Evolutionary conservation across 2,797 vertebrate genomes (phyloP).

Genomic region (Pantherophis vulpinus): DNA sequence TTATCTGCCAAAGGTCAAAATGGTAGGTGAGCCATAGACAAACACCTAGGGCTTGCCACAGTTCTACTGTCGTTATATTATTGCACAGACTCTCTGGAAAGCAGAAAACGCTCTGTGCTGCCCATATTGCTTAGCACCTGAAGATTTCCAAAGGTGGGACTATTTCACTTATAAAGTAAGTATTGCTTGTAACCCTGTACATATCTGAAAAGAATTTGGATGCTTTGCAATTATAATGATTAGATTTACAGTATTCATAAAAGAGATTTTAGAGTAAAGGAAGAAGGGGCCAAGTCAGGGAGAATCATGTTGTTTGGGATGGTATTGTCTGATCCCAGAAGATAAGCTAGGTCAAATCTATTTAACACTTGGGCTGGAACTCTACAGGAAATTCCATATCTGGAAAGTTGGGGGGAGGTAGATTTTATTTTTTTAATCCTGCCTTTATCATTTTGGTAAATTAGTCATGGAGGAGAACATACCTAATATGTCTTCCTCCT

Average conservation of each 20-base stretch:
- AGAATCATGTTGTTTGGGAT: neutral
- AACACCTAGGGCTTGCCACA: neutral
- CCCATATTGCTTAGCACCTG: neutral
- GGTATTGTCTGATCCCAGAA: neutral
- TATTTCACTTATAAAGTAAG: neutral
- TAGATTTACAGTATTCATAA: neutral
- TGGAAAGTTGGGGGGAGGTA: neutral
- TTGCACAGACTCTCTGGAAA: neutral
- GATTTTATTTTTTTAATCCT: neutral
- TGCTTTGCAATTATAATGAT: neutral
- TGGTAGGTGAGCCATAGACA: slow-evolving; percentile 8
- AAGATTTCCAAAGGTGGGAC: neutral
- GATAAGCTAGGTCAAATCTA: neutral
- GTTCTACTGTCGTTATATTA: neutral
- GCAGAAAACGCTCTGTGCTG: neutral
- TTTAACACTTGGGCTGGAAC: neutral
- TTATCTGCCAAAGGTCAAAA: slow-evolving; percentile 16
- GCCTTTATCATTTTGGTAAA: neutral
- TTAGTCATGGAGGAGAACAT: neutral
- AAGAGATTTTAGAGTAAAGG: neutral
- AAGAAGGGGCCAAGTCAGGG: neutral
- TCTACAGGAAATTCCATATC: neutral
- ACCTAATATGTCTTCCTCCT: neutral
- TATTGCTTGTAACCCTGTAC: neutral
- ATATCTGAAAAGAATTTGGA: neutral